Conservation (phyloP, 2,113 vertebrate genomes). For the Corythornis madagascariensis region DNA sequence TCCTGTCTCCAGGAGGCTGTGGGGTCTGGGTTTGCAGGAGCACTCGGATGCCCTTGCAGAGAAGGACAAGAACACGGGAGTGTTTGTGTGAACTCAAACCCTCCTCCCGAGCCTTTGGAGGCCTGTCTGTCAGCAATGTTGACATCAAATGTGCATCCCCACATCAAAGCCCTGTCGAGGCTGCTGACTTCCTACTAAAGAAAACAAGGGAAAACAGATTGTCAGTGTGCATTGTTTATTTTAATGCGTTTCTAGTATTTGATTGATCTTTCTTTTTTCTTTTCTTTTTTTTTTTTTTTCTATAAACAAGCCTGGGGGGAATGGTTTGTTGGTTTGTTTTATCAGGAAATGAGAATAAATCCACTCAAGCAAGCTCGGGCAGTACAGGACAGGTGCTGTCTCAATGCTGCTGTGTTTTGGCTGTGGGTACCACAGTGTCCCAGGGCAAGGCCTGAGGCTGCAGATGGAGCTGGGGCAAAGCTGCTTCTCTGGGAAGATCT, state of each 20-base stretch:
- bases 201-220: slow-evolving; percentile 41
- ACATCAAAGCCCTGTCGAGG: slow-evolving; percentile 41
- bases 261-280: not conserved
- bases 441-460: not conserved
- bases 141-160: not conserved
- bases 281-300: not conserved
- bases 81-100: not conserved
- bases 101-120: not conserved
- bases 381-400: not conserved
- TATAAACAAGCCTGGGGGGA: not conserved
- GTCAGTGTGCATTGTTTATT: not conserved
- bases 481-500: not conserved
- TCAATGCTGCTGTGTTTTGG: not conserved
- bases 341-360: slow-evolving; percentile 26
- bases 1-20: not conserved
- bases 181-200: slow-evolving; percentile 31
- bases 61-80: not conserved
- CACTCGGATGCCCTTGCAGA: not conserved
- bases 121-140: not conserved
- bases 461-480: not conserved
- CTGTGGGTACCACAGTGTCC: not conserved
- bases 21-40: not conserved
- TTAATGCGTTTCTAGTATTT: not conserved
- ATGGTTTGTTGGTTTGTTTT: not conserved
- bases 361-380: not conserved